Evolutionary conservation across 2,888 invertebrate species (phyloP), one percentile per base, ranked within the genome.

Genomic region (Podotricha telesiphe): DNA sequence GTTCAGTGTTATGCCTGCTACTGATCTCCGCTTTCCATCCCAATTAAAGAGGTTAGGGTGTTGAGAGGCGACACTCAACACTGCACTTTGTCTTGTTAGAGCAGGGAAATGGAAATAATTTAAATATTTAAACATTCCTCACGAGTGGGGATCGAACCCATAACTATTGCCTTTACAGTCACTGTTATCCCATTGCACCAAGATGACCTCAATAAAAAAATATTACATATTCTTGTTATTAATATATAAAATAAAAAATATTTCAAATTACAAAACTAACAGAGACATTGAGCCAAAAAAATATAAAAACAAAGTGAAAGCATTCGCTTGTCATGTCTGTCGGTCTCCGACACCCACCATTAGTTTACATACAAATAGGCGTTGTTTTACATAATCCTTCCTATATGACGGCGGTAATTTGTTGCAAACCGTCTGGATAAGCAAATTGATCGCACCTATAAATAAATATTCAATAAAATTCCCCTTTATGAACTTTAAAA

Each of bases 381-480:
- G 81, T 91, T 88, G 91, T 87, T 91, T 91, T 90, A 92, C 92
- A 91, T 91, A 92, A 92, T 91, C 89, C 90, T 86, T 87, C 89
- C 86, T 85, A 82, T 82, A 84, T 85, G 84, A 85, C 85, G 85
- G 80, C 83, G 85, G 89, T 91, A 91, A 92, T 92, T 92, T 92
- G 91, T 91, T 86, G 85, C 86, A 85, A 87, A 86, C 87, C 85
- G 86, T 87, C 86, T 86, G 87, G 85, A 89, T 90, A 88, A 89
- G 88, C 88, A 86, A 89, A 89, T 89, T 87, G 88, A 90, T 90
- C 87, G 82, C 83, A 82, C 80, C 81, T 82, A 83, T 83, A 82
- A 83, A 87, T 86, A 83, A 83, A 84, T 82, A 86, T 86, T 85
- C 84, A 84, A 86, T 85, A 68, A 51, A 67, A 79, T 78, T 80